These are phyloP conservation scores for Agonopterix subpropinquella DNA, from an alignment of 2,888 invertebrate genomes.

Conservation along the genomic window DNA sequence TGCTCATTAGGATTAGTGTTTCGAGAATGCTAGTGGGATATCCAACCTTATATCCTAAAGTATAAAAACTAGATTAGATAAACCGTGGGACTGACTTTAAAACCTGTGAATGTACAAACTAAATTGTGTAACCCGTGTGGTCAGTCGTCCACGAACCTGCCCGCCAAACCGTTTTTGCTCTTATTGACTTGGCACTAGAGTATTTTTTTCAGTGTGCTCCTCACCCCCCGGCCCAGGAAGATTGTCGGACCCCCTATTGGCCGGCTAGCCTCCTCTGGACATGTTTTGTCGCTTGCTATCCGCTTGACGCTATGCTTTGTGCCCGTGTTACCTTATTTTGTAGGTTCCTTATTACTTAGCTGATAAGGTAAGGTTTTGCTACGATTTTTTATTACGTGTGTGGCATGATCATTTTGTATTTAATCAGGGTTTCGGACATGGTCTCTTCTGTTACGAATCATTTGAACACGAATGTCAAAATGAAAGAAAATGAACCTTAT, in stretches of 20 bases:
- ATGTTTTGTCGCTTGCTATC: constrained; percentile 62
- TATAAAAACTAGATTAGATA: constrained; percentile 12
- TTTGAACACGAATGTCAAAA: no score
- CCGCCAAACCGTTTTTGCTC: constrained; percentile 64
- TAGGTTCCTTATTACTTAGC: background rate
- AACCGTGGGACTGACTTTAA: constrained; percentile 3
- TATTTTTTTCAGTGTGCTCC: constrained; percentile 75
- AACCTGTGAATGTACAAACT: constrained; percentile 13
- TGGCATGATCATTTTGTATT: constrained; percentile 10
- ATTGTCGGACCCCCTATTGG: constrained; percentile 61
- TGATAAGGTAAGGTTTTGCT: background rate
- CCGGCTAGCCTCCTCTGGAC: constrained; percentile 75
- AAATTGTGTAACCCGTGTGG: constrained; percentile 14
- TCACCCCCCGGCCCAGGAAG: constrained; percentile 76
- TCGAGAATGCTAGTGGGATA: constrained; percentile 71
- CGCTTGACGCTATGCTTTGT: constrained; percentile 63
- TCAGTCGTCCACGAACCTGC: constrained; percentile 36
- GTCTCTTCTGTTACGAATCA: no score
- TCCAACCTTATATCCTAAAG: constrained; percentile 18
- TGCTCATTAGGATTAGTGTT: constrained; percentile 68
- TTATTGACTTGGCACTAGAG: constrained; percentile 73
- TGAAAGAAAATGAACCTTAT: no score
- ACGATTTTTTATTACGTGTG: background rate
- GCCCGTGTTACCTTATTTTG: constrained; percentile 5
- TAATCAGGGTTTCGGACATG: no score